Base-by-base conservation (phyloP, 2,797 vertebrate species). In the Sarcophilus harrisii region DNA sequence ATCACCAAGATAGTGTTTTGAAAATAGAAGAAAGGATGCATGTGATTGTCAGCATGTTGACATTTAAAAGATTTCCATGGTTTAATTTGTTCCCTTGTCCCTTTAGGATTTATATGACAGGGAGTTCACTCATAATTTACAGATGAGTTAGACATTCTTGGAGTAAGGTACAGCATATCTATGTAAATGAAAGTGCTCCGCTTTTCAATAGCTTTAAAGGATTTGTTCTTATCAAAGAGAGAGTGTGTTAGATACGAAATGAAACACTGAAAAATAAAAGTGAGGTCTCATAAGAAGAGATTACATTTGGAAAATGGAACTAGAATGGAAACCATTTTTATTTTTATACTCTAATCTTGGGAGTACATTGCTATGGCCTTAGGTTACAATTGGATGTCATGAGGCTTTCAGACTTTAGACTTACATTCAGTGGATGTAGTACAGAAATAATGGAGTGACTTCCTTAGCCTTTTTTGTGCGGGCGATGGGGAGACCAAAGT, bases 401-500 rank as follows among this genome's bases (percentile, higher is more conserved):
- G 16, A 57, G 94, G 57, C 57, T 90, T 96, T 58, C 27, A 91
- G 49, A 1, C 45, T 96, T 24, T 93, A 94, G 91, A 92, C 92
- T 96, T 89, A 59, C 60, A 94, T 97, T 81, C 60, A 92, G 49
- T 66, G 96, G 90, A 60, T 92, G 55, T 58, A 54, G n/a, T 49
- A 6, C 0, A 0, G 93, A 55, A 94, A 92, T 95, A 96, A 92
- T 93, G 90, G 73, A 95, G 95, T 96, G 93, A 57, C 94, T 97
- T 96, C 62, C n/a, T 0, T 97, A 91, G 93, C 16, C 1, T 96
- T 97, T 96, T 94, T 57, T 93, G 95, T 60, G 96, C 5, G 1
- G 18, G 66, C 38, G 18, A 21, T 45, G 38, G 38, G 24, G 73
- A 45, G 73, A 49, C 73, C 73, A 87, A 87, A 87, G 21, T 45